Conservation (phyloP, 1,140 invertebrate genomes). For the Magallana ariakensis region DNA sequence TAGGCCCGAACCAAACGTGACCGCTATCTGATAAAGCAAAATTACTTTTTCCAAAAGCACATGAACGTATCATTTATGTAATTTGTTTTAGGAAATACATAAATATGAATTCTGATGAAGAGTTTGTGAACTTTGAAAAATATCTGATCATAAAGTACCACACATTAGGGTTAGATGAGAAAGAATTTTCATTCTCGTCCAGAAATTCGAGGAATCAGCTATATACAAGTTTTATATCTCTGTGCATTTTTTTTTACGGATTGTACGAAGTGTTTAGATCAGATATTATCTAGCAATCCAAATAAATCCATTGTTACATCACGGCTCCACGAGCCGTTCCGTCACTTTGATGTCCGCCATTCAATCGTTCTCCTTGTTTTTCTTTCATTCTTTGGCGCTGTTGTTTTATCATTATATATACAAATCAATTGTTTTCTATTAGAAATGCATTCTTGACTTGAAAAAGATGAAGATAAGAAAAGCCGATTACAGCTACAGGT, state of each 20-base stretch:
- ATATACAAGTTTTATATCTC: neutral
- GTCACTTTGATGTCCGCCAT: neutral
- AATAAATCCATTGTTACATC: constrained; percentile 30
- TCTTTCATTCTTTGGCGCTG: neutral
- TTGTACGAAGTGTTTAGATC: constrained; percentile 14
- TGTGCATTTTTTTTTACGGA: neutral
- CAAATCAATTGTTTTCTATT: constrained; percentile 6
- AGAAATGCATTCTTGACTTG: neutral
- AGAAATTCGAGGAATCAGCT: neutral
- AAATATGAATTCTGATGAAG: no score
- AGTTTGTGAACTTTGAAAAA: no score
- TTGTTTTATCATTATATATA: constrained; percentile 14
- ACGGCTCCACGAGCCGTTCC: neutral
- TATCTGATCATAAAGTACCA: no score
- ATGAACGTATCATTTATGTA: no score
- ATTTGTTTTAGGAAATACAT: no score
- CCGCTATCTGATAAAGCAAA: no score
- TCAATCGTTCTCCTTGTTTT: neutral
- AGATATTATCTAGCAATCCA: constrained; percentile 29
- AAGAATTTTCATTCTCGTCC: neutral
- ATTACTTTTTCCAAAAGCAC: no score
- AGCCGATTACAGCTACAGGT: no score
- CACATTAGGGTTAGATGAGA: no score
- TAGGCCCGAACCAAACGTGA: no score
- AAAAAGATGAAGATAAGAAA: neutral